Evolutionary conservation across 2,113 vertebrate species (phyloP).

Genomic region (Circaetus cinerascens): DNA sequence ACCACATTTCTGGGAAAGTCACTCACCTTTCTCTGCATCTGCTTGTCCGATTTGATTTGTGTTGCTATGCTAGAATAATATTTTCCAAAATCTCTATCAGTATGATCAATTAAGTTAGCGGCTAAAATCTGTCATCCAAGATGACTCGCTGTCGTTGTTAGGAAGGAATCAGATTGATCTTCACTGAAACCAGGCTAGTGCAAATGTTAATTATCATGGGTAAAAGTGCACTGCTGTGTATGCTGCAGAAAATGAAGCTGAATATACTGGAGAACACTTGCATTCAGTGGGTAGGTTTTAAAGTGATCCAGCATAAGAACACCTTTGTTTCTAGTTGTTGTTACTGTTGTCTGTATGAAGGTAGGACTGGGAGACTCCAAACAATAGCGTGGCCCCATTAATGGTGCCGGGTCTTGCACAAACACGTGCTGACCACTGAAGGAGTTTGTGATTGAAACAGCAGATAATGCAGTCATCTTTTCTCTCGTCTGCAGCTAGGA

Average conservation of each 20-base stretch:
- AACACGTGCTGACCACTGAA: rapidly evolving
- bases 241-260: background rate
- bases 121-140: background rate
- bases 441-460: background rate
- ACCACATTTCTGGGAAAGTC: background rate
- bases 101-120: background rate
- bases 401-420: background rate
- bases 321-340: background rate
- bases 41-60: background rate
- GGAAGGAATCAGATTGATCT: background rate
- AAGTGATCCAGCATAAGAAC: background rate
- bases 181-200: background rate
- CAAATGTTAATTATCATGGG: background rate
- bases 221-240: background rate
- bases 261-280: background rate
- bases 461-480: background rate
- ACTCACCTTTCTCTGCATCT: conserved; percentile 1
- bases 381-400: rapidly evolving
- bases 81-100: conserved; percentile 17
- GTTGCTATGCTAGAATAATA: conserved; percentile 9
- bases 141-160: background rate
- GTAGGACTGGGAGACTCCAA: background rate
- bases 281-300: background rate
- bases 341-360: background rate
- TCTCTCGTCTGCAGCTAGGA: background rate